These are phyloP conservation scores for Aramus guarauna DNA, from an alignment of 2,113 vertebrate species.

Conservation along the genomic window DNA sequence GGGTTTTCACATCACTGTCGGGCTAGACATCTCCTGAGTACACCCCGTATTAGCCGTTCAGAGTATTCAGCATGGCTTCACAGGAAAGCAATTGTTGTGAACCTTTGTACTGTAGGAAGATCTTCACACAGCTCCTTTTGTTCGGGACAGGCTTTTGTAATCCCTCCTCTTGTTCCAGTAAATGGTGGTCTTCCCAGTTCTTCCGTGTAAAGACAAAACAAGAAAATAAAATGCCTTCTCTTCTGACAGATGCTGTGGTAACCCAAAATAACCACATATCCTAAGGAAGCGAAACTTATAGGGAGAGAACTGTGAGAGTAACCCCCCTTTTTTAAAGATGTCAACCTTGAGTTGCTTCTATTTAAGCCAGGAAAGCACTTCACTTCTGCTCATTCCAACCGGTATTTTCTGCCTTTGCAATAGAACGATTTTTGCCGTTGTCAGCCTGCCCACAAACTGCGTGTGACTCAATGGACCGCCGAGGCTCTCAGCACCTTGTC, in stretches of 20 bases:
- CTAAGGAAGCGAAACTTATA: slow-evolving; percentile 19
- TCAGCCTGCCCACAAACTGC: not conserved
- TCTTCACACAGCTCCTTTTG: not conserved
- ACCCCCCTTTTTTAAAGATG: not conserved
- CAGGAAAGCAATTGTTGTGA: not conserved
- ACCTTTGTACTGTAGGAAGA: not conserved
- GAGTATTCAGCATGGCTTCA: not conserved
- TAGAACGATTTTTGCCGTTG: not conserved
- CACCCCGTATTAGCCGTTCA: not conserved
- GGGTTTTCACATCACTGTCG: not conserved
- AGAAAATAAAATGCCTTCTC: slow-evolving; percentile 2
- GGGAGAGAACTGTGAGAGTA: not conserved
- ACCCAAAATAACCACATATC: not conserved
- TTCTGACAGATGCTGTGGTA: not conserved
- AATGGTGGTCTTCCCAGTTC: not conserved
- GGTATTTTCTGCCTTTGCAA: not conserved
- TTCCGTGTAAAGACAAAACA: not conserved
- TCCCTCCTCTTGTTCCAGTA: not conserved
- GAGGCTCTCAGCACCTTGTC: not conserved
- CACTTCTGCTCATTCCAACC: not conserved
- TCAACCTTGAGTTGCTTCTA: not conserved
- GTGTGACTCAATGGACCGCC: not conserved
- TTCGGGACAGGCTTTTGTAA: not conserved
- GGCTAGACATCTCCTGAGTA: not conserved
- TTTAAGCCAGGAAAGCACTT: not conserved